Evolutionary conservation across 2,113 vertebrate species (phyloP).

Genomic region (Notechis scutatus): DNA sequence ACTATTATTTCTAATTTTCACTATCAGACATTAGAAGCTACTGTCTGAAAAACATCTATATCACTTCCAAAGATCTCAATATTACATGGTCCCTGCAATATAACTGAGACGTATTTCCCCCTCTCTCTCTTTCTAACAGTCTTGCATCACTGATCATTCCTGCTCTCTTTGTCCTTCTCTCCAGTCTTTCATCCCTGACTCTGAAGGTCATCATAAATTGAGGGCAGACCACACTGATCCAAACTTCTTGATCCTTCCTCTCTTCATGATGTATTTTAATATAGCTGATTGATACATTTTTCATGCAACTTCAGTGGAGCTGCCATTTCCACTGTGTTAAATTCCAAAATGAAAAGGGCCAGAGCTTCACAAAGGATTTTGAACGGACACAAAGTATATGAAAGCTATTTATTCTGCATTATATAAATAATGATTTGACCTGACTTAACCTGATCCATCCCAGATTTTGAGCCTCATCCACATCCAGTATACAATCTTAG

Average conservation of each 20-base stretch:
- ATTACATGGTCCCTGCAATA: not conserved
- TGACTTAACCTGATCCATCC: not conserved
- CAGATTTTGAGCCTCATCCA: not conserved
- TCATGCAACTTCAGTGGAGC: not conserved
- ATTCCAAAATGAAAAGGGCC: not conserved
- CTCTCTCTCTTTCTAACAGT: not conserved
- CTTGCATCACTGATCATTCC: not conserved
- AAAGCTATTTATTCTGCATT: not conserved
- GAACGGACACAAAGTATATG: not conserved
- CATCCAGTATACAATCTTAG: not conserved
- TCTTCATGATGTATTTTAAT: not conserved
- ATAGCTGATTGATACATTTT: not conserved
- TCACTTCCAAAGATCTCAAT: not conserved
- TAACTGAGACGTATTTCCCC: not conserved
- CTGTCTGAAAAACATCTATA: not conserved
- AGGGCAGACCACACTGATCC: not conserved
- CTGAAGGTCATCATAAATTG: not conserved
- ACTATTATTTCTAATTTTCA: not conserved
- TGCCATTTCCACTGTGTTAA: not conserved
- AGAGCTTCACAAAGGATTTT: not conserved
- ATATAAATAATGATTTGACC: not conserved
- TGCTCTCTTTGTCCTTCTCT: not conserved
- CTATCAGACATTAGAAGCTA: not conserved
- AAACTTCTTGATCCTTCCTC: not conserved
- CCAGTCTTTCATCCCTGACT: not conserved